phyloP scores from a whole-genome alignment of 2,888 invertebrate species.

The Aproaerema taeniolella region DNA sequence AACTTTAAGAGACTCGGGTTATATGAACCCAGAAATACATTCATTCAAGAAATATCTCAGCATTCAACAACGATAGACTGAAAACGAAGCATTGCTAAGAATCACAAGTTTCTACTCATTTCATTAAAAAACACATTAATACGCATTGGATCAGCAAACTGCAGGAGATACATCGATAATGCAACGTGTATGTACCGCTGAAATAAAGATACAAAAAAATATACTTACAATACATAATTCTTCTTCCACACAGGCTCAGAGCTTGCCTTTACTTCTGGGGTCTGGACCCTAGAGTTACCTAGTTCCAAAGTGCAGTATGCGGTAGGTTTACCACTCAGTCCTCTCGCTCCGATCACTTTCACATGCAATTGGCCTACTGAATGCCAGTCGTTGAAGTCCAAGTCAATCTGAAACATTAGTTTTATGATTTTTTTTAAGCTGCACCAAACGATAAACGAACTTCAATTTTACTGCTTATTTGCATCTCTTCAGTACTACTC shows the following conservation, averaged over 20 bases:
- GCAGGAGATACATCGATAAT: too few relatives aligned
- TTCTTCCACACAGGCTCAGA: conserved; percentile 56
- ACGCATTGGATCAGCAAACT: too few relatives aligned
- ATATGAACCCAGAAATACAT: too few relatives aligned
- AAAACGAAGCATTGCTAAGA: not conserved
- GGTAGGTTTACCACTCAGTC: conserved; percentile 43
- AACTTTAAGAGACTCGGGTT: too few relatives aligned
- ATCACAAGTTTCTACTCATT: too few relatives aligned
- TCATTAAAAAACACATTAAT: too few relatives aligned
- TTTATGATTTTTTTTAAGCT: not conserved
- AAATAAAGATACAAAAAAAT: too few relatives aligned
- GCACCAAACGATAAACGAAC: not conserved
- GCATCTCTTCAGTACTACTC: too few relatives aligned
- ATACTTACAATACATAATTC: conserved; percentile 57
- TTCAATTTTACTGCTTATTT: not conserved
- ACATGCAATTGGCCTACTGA: conserved; percentile 54
- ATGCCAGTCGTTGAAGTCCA: conserved; percentile 39
- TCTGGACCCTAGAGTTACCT: conserved; percentile 58
- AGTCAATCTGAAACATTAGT: conserved; percentile 32
- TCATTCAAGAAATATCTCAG: too few relatives aligned
- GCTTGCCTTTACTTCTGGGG: conserved; percentile 35
- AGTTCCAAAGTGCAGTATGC: conserved; percentile 57
- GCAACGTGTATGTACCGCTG: too few relatives aligned
- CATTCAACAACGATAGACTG: not conserved
- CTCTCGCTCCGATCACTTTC: conserved; percentile 49